A percentile compares a stretch with the other conserved stretches of the same genome.
Conservation (phyloP, 2,888 invertebrate species). For the Stenurella melanura region DNA sequence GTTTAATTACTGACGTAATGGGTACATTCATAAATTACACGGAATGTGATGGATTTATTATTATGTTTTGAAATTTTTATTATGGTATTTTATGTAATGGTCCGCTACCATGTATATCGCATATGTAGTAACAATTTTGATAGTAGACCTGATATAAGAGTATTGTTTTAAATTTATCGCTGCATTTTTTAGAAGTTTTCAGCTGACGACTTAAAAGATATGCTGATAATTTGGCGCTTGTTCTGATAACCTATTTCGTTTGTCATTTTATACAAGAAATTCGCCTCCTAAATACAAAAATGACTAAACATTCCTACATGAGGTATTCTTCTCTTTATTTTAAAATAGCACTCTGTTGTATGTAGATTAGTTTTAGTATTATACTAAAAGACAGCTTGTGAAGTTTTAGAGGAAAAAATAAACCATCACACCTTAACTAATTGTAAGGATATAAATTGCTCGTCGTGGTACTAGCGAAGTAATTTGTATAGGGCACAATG, state of each 20-base stretch:
- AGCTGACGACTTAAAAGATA: background rate
- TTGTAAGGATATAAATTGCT: no score
- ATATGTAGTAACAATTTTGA: background rate
- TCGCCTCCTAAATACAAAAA: background rate
- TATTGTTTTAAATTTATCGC: background rate
- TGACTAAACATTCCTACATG: background rate
- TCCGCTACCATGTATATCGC: background rate
- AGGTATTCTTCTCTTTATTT: background rate
- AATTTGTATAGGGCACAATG: no score
- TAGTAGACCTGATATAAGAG: background rate
- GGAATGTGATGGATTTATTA: constrained; percentile 1
- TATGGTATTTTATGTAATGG: background rate
- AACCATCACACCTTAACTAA: no score
- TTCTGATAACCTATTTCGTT: background rate
- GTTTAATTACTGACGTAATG: background rate
- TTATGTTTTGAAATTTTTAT: constrained; percentile 6
- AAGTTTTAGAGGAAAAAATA: no score
- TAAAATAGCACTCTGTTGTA: background rate
- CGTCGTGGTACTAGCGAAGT: no score
- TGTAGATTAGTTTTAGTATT: background rate
- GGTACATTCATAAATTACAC: background rate
- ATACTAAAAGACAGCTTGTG: no score
- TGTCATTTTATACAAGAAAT: background rate
- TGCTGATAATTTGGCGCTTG: background rate
- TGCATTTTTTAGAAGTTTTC: background rate